phyloP scores from a whole-genome alignment of 2,113 vertebrate species.

The Amphiprion percula region DNA sequence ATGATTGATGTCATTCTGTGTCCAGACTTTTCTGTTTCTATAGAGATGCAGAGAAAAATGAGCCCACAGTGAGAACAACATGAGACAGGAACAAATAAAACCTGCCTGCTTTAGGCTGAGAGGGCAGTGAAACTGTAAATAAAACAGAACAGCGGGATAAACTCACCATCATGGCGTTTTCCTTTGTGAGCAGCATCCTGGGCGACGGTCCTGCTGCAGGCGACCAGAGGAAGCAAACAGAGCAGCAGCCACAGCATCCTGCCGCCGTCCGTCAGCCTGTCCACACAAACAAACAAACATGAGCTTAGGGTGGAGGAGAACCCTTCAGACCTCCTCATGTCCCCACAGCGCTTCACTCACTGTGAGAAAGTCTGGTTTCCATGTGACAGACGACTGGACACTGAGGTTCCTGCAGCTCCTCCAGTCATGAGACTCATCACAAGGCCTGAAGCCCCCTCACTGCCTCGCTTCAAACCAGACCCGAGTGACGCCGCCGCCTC shows the following conservation, averaged over 20 bases:
- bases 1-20: no score
- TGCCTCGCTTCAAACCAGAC: constrained; percentile 4
- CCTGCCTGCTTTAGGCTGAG: no score
- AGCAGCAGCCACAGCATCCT: constrained; percentile 70
- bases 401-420: constrained; percentile 2
- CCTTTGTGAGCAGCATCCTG: neutral
- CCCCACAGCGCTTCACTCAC: neutral
- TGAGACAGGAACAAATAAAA: no score
- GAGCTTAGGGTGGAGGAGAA: neutral
- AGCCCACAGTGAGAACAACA: no score
- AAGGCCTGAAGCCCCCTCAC: constrained; percentile 22
- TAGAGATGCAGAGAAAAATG: no score
- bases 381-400: neutral
- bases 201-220: constrained; percentile 4
- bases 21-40: no score
- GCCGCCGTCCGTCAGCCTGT: constrained; percentile 29
- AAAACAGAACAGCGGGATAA: no score
- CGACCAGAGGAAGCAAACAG: constrained; percentile 30
- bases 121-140: no score
- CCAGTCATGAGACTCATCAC: constrained; percentile 43
- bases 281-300: constrained; percentile 19
- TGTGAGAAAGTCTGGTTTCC: constrained; percentile 13
- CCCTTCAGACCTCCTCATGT: neutral
- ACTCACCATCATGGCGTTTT: constrained; percentile 47
- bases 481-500: no score